Percentiles rank a stretch among this genome's conserved stretches.
phyloP scores from a whole-genome alignment of 2,113 vertebrate genomes.

The Hucho hucho region DNA sequence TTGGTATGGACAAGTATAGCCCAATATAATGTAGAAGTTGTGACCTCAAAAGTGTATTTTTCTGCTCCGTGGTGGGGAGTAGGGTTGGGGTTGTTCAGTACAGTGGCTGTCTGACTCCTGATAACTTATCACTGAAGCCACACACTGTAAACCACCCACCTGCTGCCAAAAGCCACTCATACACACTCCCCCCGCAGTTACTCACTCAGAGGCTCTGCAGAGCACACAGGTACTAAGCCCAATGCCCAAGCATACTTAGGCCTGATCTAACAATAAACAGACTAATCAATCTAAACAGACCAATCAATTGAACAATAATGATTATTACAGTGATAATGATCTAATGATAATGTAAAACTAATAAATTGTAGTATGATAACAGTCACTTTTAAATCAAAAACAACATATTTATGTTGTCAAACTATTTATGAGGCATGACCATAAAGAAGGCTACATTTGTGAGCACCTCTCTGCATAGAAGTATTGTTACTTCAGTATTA shows the following conservation, averaged over 20 bases:
- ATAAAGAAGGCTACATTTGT: no score
- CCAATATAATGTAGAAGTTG: neutral
- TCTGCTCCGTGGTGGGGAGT: conserved; percentile 20
- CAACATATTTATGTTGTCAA: neutral
- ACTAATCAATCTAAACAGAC: neutral
- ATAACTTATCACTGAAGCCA: conserved; percentile 68
- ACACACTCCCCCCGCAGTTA: neutral
- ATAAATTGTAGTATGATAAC: neutral
- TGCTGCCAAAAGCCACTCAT: conserved; percentile 39
- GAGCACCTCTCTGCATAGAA: no score
- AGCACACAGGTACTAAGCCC: conserved; percentile 30
- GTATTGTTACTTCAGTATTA: no score
- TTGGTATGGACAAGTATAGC: neutral
- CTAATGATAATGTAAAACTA: neutral
- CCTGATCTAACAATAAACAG: neutral
- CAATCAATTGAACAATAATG: neutral
- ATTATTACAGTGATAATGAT: neutral
- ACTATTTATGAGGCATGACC: no score
- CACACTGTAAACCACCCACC: conserved; percentile 60
- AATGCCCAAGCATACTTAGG: neutral
- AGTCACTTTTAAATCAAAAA: neutral
- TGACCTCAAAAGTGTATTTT: neutral
- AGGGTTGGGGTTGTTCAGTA: conserved; percentile 47
- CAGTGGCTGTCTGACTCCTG: conserved; percentile 51
- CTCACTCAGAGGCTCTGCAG: neutral